These are phyloP conservation scores for Gymnoscopelus braueri DNA, from an alignment of 2,797 vertebrate species.

Conservation along the genomic window DNA sequence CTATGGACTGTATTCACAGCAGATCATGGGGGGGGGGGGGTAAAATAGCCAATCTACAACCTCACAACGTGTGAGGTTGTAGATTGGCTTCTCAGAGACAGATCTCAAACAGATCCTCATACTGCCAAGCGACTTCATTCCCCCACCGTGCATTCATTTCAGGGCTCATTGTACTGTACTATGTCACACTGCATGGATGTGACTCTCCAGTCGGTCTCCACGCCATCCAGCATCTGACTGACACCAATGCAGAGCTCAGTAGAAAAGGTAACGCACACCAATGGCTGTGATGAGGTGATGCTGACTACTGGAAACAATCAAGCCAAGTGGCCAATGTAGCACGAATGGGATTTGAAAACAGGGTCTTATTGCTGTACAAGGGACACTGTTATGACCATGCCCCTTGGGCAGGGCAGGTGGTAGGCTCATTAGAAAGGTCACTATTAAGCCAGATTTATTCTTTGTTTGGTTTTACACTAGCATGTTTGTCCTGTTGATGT, in stretches of 20 bases:
- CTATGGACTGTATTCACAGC: too few species aligned
- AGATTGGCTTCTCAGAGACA: background rate
- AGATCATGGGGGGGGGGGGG: too few species aligned
- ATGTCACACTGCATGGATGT: too few species aligned
- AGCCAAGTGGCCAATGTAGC: conserved; percentile 19
- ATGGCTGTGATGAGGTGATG: too few species aligned
- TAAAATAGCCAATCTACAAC: too few species aligned
- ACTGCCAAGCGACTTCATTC: conserved; percentile 36
- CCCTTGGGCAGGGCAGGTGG: conserved; percentile 33
- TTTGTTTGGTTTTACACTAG: background rate
- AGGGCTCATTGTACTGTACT: too few species aligned
- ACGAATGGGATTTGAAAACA: conserved; percentile 7
- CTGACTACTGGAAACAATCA: too few species aligned
- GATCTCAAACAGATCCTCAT: conserved; percentile 38
- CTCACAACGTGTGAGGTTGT: too few species aligned
- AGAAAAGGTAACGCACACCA: too few species aligned
- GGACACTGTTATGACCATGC: conserved; percentile 46
- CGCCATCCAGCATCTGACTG: conserved; percentile 27
- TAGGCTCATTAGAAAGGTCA: conserved; percentile 24
- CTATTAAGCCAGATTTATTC: too few species aligned
- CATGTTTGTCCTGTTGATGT: too few species aligned
- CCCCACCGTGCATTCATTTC: too few species aligned
- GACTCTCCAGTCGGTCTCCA: conserved; percentile 34
- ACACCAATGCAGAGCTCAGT: conserved; percentile 9
- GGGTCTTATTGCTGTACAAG: conserved; percentile 32